A percentile compares a stretch with the other conserved stretches of the same genome.
These are phyloP conservation scores for Pao palembangensis DNA, from an alignment of 2,113 vertebrate species.

Conservation along the genomic window DNA sequence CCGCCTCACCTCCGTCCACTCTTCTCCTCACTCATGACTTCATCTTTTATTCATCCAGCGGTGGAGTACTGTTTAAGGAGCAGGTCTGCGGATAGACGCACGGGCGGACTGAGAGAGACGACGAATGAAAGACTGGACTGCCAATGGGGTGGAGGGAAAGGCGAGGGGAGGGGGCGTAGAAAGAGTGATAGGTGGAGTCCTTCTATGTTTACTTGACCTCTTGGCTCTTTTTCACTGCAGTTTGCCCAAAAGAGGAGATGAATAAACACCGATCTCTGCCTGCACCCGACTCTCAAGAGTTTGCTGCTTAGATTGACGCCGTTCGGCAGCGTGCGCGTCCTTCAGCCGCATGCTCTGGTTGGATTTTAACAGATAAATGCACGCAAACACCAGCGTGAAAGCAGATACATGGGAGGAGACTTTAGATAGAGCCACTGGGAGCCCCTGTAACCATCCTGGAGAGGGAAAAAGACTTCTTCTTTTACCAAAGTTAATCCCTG, in stretches of 20 bases:
- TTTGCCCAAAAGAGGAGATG: constrained; percentile 11
- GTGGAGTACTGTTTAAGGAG: constrained; percentile 63
- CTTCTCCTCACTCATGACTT: constrained; percentile 27
- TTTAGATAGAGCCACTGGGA: too few relatives aligned
- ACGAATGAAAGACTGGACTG: background rate
- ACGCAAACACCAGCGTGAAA: too few relatives aligned
- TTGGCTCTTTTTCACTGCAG: constrained; percentile 6
- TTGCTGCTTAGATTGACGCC: constrained; percentile 26
- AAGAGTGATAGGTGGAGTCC: constrained; percentile 16
- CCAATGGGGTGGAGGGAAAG: background rate
- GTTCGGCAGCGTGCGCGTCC: background rate
- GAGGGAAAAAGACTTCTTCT: too few relatives aligned
- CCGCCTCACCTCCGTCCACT: constrained; percentile 30
- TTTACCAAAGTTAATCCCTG: too few relatives aligned
- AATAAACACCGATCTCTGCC: constrained; percentile 30
- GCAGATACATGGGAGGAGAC: too few relatives aligned
- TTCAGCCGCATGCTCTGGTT: background rate
- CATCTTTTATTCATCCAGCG: constrained; percentile 64
- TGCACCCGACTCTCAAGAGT: constrained; percentile 9
- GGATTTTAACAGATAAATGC: too few relatives aligned
- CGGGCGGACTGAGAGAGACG: constrained; percentile 38
- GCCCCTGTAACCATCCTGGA: too few relatives aligned
- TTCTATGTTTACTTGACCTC: constrained; percentile 19
- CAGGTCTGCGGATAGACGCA: constrained; percentile 38
- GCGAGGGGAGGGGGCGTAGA: background rate